A percentile compares a stretch with the other conserved stretches of the same genome.
These are phyloP conservation scores for Drosophila novamexicana DNA, from an alignment of 1,140 invertebrate species.

Conservation along the genomic window DNA sequence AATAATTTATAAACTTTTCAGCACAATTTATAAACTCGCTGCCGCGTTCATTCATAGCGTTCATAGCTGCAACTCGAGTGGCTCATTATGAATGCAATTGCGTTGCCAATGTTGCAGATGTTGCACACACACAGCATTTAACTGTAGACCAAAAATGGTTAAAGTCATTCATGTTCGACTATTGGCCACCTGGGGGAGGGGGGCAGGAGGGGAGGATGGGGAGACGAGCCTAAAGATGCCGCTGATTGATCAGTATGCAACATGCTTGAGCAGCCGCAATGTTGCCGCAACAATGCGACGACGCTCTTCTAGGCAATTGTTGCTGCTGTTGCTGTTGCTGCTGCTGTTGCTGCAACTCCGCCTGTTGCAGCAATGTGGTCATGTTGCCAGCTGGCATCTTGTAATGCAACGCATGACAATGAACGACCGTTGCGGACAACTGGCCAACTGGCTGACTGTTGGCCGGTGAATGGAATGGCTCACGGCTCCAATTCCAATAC, in stretches of 20 bases:
- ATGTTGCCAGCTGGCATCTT: slow-evolving; percentile 78
- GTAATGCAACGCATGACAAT: slow-evolving; percentile 83
- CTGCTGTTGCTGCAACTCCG: slow-evolving; percentile 21
- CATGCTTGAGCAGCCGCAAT: slow-evolving; percentile 80
- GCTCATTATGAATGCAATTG: slow-evolving; percentile 81
- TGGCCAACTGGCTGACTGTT: background rate
- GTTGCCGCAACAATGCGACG: slow-evolving; percentile 72
- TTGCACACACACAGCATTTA: slow-evolving; percentile 65
- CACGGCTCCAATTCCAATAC: slow-evolving; percentile 15
- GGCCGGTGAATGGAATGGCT: slow-evolving; percentile 63
- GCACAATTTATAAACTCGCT: slow-evolving; percentile 72
- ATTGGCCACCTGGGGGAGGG: background rate
- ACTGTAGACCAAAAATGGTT: slow-evolving; percentile 82
- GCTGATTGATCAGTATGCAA: slow-evolving; percentile 81
- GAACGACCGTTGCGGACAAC: slow-evolving; percentile 42
- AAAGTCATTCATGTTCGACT: slow-evolving; percentile 72
- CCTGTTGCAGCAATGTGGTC: slow-evolving; percentile 30
- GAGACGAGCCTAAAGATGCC: slow-evolving; percentile 53
- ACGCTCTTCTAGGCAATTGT: slow-evolving; percentile 63
- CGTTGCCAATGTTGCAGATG: slow-evolving; percentile 57
- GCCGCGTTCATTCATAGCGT: slow-evolving; percentile 59
- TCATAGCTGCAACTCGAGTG: slow-evolving; percentile 39
- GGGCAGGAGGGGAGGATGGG: slow-evolving; percentile 6
- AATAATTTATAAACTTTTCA: slow-evolving; percentile 51
- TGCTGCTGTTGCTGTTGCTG: slow-evolving; percentile 43